These are phyloP conservation scores for Oligia strigilis DNA, from an alignment of 2,888 invertebrate genomes.

Conservation along the genomic window DNA sequence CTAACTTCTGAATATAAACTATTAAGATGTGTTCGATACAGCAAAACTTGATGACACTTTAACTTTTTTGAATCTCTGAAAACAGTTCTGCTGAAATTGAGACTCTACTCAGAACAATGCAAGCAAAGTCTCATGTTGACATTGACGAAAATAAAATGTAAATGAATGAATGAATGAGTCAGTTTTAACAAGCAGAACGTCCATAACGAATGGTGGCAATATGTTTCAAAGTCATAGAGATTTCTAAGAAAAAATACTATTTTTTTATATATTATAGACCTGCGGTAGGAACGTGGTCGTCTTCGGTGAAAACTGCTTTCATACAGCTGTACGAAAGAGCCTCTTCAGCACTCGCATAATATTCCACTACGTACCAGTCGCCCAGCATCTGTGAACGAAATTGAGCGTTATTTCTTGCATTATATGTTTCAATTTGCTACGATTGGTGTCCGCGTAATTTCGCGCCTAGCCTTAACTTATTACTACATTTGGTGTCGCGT, in stretches of 20 bases:
- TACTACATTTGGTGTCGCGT: conserved; percentile 38
- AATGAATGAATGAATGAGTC: conserved; percentile 19
- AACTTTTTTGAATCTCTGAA: not conserved
- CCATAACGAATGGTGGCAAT: conserved; percentile 6
- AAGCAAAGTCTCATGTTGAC: conserved; percentile 11
- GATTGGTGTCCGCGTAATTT: conserved; percentile 27
- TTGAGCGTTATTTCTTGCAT: not conserved
- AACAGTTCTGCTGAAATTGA: conserved; percentile 21
- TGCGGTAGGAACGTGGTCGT: conserved; percentile 84
- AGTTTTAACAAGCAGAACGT: conserved; percentile 26
- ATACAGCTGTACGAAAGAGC: conserved; percentile 96
- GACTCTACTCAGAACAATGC: conserved; percentile 2
- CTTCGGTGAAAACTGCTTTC: conserved; percentile 93
- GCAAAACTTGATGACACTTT: no score
- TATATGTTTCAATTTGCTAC: conserved; percentile 17
- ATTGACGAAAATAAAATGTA: conserved; percentile 43
- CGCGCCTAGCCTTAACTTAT: conserved; percentile 52
- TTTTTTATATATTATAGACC: conserved; percentile 77
- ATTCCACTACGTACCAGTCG: conserved; percentile 96
- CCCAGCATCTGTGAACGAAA: conserved; percentile 92
- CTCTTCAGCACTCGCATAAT: conserved; percentile 97
- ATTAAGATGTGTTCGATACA: not conserved
- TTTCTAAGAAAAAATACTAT: conserved; percentile 14
- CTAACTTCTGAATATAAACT: not conserved
- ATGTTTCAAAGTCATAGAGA: conserved; percentile 11